Evolutionary conservation across 1,140 invertebrate species (phyloP).

Genomic region (Harlomillsia oculata): DNA sequence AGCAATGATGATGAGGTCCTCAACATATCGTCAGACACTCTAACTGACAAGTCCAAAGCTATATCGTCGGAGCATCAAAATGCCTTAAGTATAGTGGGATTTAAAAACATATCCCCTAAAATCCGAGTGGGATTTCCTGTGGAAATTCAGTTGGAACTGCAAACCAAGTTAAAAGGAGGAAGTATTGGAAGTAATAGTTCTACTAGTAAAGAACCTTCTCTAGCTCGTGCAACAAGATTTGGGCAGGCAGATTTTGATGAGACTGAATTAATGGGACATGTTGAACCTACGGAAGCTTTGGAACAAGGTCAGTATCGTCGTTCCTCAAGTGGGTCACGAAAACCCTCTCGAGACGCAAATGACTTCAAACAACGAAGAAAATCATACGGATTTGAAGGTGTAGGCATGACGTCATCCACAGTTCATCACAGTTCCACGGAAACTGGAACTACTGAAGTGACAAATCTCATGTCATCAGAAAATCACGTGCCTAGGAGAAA

Average conservation of each 20-base stretch:
- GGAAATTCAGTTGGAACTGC: slow-evolving; percentile 34
- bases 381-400: slow-evolving; percentile 32
- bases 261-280: neutral
- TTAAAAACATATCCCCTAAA: slow-evolving; percentile 34
- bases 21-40: neutral
- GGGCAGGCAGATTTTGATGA: neutral
- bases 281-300: neutral
- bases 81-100: slow-evolving; percentile 18
- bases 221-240: neutral
- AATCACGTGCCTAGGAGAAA: neutral
- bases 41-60: slow-evolving; percentile 1
- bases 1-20: neutral
- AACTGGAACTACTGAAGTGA: neutral
- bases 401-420: neutral
- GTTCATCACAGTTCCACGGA: neutral
- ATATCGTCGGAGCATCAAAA: slow-evolving; percentile 1
- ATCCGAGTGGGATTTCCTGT: slow-evolving; percentile 35
- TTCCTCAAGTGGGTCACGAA: slow-evolving; percentile 1
- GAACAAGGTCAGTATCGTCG: neutral
- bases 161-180: slow-evolving; percentile 19
- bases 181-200: slow-evolving; percentile 3
- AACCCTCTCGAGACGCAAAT: slow-evolving; percentile 4
- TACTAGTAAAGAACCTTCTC: neutral
- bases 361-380: slow-evolving; percentile 26
- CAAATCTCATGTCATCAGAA: neutral